Conservation (phyloP, 2,113 vertebrate species). For the Channa argus region DNA sequence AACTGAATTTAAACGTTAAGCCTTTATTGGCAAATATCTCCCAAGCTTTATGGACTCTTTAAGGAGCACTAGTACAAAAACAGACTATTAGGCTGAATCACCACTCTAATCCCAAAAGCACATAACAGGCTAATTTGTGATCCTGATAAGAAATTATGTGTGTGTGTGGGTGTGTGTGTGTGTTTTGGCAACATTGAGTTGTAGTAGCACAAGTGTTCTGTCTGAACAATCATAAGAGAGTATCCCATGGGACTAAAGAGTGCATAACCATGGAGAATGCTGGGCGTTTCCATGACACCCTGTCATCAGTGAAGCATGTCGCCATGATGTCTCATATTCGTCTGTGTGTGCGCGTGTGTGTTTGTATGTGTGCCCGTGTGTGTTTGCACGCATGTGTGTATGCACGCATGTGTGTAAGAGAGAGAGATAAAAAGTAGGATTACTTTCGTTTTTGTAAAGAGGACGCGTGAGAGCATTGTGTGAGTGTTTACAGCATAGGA, state of each 20-base stretch:
- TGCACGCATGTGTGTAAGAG: background rate
- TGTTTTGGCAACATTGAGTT: conserved; percentile 42
- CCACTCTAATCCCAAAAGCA: conserved; percentile 64
- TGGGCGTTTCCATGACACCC: conserved; percentile 81
- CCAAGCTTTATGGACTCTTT: conserved; percentile 24
- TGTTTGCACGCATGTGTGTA: conserved; percentile 26
- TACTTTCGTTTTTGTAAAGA: conserved; percentile 11
- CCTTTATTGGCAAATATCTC: conserved; percentile 53
- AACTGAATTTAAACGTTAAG: conserved; percentile 35
- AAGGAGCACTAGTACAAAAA: conserved; percentile 47
- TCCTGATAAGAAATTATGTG: conserved; percentile 63
- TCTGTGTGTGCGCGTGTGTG: conserved; percentile 52
- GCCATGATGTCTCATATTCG: conserved; percentile 73
- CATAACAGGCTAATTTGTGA: conserved; percentile 73
- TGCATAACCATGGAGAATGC: conserved; percentile 79
- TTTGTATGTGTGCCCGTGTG: conserved; percentile 25
- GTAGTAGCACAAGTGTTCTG: conserved; percentile 64
- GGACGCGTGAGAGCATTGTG: conserved; percentile 12
- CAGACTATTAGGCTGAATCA: conserved; percentile 63
- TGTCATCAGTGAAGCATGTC: conserved; percentile 64
- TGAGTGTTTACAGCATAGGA: conserved; percentile 22
- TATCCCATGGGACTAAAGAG: conserved; percentile 68
- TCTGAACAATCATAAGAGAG: conserved; percentile 71
- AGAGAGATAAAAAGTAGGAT: conserved; percentile 3
- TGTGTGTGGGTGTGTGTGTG: conserved; percentile 34